Evolutionary conservation across 2,113 vertebrate species (phyloP), one percentile per base, ranked within the genome.

Genomic region (Corvus cornix): DNA sequence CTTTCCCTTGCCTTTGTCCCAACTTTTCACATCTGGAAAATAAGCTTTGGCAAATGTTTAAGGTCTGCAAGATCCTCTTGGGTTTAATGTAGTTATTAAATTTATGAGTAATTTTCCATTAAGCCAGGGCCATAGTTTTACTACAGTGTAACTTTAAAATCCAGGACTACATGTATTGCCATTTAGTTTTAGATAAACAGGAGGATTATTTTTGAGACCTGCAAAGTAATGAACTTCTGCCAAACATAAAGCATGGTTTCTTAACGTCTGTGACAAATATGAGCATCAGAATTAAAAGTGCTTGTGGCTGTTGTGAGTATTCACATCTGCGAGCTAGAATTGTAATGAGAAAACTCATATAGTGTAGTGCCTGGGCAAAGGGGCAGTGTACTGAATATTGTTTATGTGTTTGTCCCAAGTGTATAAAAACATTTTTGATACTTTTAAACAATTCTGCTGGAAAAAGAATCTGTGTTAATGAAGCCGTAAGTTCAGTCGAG

Each of bases 1-100:
- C 35, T 88, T 96, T 74, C 27, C 28, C 30, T 64, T 87, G 66
- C 28, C 76, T 93, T 94, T 89, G 74, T 91, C 85, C 35, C 12
- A 85, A 0, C 70, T 90, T 91, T 76, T 94, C 70, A 87, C 93
- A 93, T 96, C 84, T 95, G 93, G 94, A 93, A 95, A 96, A 95
- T 48, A 87, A 70, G 37, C 39, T 77, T 79, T 96, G 95, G 93
- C 87, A 85, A 88, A 83, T 76, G 24, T 79, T 95, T 56, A 87
- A 88, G 87, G 75, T 91, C 78, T 93, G 33, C 30, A 80, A 56
- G 53, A 41, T 90, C 55, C 87, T 93, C 90, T 93, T 89, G 87
- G 84, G 87, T 43, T 97, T 96, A 95, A 90, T 95, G 75, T 41
- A 90, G 91, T 93, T 97, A 92, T 66, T 93, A 93, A 93, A 89